Base-by-base conservation (phyloP, 2,888 invertebrate species). In the Drosophila pegasa region DNA sequence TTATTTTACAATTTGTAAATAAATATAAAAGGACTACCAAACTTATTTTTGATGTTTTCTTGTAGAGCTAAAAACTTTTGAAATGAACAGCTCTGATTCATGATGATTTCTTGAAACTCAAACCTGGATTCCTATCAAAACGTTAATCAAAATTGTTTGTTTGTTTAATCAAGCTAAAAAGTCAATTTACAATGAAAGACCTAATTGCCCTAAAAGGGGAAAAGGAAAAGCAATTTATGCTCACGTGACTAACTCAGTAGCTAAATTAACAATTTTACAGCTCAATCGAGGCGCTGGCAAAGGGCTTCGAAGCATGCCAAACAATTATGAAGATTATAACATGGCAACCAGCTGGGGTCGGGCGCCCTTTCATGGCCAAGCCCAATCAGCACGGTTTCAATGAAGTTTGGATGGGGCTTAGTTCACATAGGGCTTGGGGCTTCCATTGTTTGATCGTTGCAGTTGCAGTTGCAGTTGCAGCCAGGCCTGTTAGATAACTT, bases 251-350 rank as follows among this genome's bases (percentile, higher is more conserved):
- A 76, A 83, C 60, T 74, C 87, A 79, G 87, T 68, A 83, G 83
- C 84, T 61, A 84, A 84, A 77, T 87, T 72, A 83, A 84, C 84
- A 84, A 84, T 87, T 87, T 83, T 81, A 84, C 81, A 75, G 81
- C 84, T 83, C 75, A 66, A 77, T 68, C 66, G 59, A 29, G 18
- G 45, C 52, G 58, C 62, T 40, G 31, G 51, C 60, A 66, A 65
- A 69, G 69, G 69, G 75, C 40, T 64, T 27, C 47, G 52, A 33
- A 56, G 58, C 67, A 71, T 60, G 71, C 71, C 78, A 84, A 87
- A 87, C 83, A 87, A 87, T 84, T 83, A 87, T 80, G 76, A 61
- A 63, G 68, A 78, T 67, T 73, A 81, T 73, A 81, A 69, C 83
- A 74, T 87, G 79, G 87, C 77, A 83, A 84, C 82, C 60, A 52